Conservation (phyloP, 2,113 vertebrate genomes). For the Tupaia tana region DNA sequence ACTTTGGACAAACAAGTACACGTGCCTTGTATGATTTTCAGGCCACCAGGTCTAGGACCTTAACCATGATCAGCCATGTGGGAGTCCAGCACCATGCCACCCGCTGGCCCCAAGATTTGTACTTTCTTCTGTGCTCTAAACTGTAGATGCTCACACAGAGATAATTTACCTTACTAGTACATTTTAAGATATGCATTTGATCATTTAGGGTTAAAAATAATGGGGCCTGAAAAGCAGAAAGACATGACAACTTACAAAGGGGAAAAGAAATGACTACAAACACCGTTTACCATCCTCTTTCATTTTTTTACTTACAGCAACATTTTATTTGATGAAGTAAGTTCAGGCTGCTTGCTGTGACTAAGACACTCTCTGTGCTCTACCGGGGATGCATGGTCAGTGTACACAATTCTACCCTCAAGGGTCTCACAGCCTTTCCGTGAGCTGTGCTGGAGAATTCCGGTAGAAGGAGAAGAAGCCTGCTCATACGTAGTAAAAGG, state of each 20-base stretch:
- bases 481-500: fast-evolving
- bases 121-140: neutral
- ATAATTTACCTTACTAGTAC: neutral
- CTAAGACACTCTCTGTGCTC: too few relatives aligned
- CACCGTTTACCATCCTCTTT: too few relatives aligned
- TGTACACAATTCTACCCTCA: neutral
- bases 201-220: neutral
- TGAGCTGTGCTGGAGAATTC: neutral
- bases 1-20: too few relatives aligned
- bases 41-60: too few relatives aligned
- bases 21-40: too few relatives aligned
- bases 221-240: neutral
- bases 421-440: neutral
- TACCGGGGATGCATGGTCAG: too few relatives aligned
- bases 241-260: neutral
- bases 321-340: neutral
- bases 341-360: neutral
- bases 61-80: too few relatives aligned
- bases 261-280: neutral
- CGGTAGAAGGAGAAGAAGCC: neutral
- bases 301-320: too few relatives aligned
- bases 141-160: neutral
- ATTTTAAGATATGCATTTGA: neutral
- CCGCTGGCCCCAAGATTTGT: neutral
- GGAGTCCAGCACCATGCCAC: too few relatives aligned